Evolutionary conservation across 2,888 invertebrate species (phyloP), one percentile per base, ranked within the genome.

Genomic region (Apodemia zela): DNA sequence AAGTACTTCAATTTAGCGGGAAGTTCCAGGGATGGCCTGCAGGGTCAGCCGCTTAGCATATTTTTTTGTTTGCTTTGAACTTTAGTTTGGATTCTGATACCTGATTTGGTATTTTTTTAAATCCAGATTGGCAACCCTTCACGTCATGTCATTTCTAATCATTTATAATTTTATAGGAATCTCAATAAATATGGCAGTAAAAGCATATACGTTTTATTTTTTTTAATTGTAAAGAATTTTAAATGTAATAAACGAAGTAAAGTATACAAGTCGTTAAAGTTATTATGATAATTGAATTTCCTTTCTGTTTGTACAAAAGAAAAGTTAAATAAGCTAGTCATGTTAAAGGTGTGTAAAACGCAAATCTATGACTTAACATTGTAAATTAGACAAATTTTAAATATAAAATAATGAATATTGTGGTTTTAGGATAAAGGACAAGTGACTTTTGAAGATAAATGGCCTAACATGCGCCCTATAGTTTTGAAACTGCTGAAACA

Each of bases 391-490:
- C 25, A 58, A 38, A 10, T 60, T 62, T 63, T 66, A 58, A 65
- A 67, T 66, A 69, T 17, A 17, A 47, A 8, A 45, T 8, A 17
- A 17, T 42, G 3, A 42, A 60, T 59, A 13, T 25, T 72, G 72
- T 73, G 3, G 71, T 88, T 84, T 59, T 80, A 95, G 95, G 96
- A 96, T 86, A 96, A 95, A 88, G 96, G 95, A 71, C 96, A 96
- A 85, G 93, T 96, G 73, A 94, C 94, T 75, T 99, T 98, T 85
- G 98, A 99, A 86, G 98, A 98, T 79, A 97, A 98, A 94, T 99
- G 99, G 99, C 98, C 97, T 64, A 94, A 94, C 73, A 98, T 99
- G 96, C 94, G 98, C 71, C 97, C 97, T 13, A 97, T 97, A 75
- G 98, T 99, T 65, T 90, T 98, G 69, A 98, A 98, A 87, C 93